Conservation (phyloP, 2,888 invertebrate genomes). For the Caenorhabditis macrosperma region DNA sequence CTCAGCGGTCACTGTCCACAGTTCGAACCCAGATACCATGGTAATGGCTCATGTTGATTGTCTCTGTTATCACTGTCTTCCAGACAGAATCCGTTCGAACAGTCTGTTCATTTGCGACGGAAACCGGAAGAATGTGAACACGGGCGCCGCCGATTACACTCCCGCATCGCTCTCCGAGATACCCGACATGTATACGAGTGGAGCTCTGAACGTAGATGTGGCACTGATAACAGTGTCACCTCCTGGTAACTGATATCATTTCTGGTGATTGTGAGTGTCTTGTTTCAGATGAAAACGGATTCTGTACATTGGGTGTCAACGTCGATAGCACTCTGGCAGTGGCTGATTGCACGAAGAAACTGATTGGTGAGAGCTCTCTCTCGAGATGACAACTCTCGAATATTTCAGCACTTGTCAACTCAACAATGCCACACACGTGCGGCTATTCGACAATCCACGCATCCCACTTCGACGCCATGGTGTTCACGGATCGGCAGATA, state of each 20-base stretch:
- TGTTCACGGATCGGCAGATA: constrained; percentile 80
- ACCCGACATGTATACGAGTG: constrained; percentile 89
- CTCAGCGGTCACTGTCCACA: constrained; percentile 86
- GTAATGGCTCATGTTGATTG: background rate
- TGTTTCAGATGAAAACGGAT: constrained; percentile 90
- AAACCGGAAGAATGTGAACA: constrained; percentile 86
- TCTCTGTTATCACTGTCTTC: constrained; percentile 25
- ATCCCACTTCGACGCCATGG: constrained; percentile 92
- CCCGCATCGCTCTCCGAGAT: constrained; percentile 95
- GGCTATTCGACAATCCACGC: constrained; percentile 93
- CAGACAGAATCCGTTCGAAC: constrained; percentile 86
- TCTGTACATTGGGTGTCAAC: constrained; percentile 92
- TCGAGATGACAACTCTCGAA: background rate
- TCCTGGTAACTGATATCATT: constrained; percentile 54
- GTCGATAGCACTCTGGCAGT: constrained; percentile 93
- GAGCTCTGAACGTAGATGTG: constrained; percentile 86
- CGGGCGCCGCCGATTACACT: constrained; percentile 89
- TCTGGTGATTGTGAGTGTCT: no score
- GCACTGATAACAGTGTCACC: constrained; percentile 74
- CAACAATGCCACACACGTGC: constrained; percentile 89
- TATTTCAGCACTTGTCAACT: constrained; percentile 85
- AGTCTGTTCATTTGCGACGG: constrained; percentile 95
- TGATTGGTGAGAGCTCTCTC: constrained; percentile 85
- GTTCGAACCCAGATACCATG: constrained; percentile 52
- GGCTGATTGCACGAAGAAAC: constrained; percentile 88